These are phyloP conservation scores for Aplodontia rufa DNA, from an alignment of 2,113 vertebrate species.

Conservation along the genomic window DNA sequence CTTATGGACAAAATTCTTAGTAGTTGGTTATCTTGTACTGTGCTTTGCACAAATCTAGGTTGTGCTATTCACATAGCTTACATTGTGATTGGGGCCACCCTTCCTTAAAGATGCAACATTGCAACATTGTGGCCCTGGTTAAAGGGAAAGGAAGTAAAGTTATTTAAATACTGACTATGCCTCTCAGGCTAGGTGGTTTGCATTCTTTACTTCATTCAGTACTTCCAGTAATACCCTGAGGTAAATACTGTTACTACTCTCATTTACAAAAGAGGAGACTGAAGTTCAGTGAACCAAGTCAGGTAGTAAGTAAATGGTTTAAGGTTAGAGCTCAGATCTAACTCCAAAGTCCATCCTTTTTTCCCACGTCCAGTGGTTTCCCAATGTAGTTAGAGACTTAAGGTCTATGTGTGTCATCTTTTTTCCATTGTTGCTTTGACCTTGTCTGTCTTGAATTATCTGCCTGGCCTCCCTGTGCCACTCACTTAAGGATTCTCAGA, in stretches of 20 bases:
- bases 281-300: background rate
- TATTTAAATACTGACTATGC: conserved; percentile 49
- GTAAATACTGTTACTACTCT: conserved; percentile 26
- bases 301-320: background rate
- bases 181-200: background rate
- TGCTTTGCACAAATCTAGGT: background rate
- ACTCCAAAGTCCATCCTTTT: conserved; percentile 3
- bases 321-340: background rate
- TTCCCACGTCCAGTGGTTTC: background rate
- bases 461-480: conserved; percentile 12
- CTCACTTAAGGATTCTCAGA: conserved; percentile 37
- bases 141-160: conserved; percentile 13
- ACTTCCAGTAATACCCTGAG: background rate
- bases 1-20: background rate
- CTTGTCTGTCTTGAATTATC: conserved; percentile 12
- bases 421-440: conserved; percentile 43
- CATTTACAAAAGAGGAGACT: conserved; percentile 6
- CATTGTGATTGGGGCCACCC: background rate
- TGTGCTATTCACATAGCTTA: background rate
- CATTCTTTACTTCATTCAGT: conserved; percentile 41
- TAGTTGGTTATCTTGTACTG: background rate
- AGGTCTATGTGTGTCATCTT: conserved; percentile 25
- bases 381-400: conserved; percentile 1
- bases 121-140: background rate
- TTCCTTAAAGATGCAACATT: conserved; percentile 19